Conservation (phyloP, 2,888 invertebrate genomes). For the Drosophila helvetica region DNA sequence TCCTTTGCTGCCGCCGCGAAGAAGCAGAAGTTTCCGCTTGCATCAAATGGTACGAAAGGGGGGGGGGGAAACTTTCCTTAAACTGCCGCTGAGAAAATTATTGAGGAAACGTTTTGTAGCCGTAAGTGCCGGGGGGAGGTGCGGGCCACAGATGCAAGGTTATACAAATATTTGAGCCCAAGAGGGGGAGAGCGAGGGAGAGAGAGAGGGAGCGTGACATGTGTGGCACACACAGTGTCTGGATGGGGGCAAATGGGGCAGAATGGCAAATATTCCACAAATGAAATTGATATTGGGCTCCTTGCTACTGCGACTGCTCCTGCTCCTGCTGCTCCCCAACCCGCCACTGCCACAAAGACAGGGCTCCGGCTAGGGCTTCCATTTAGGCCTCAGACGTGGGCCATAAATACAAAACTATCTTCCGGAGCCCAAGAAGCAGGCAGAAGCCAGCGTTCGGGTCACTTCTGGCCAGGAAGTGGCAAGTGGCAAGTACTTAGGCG, state of each 20-base stretch:
- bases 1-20: no score
- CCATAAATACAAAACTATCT: conserved; percentile 36
- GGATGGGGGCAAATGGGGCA: conserved; percentile 3
- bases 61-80: conserved; percentile 51
- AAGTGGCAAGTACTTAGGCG: conserved; percentile 1
- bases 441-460: not conserved
- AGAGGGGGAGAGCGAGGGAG: not conserved
- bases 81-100: conserved; percentile 63
- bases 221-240: conserved; percentile 23
- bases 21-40: not conserved
- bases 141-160: conserved; percentile 35
- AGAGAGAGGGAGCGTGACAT: conserved; percentile 35
- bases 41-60: no score
- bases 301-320: not conserved
- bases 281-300: conserved; percentile 20
- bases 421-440: not conserved
- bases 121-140: conserved; percentile 20
- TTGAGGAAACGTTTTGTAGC: conserved; percentile 46
- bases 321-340: no score
- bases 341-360: not conserved
- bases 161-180: conserved; percentile 43
- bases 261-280: conserved; percentile 11
- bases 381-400: conserved; percentile 35
- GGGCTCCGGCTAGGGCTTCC: conserved; percentile 4
- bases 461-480: not conserved